phyloP scores from a whole-genome alignment of 2,113 vertebrate species.

The Calidris pugnax region DNA sequence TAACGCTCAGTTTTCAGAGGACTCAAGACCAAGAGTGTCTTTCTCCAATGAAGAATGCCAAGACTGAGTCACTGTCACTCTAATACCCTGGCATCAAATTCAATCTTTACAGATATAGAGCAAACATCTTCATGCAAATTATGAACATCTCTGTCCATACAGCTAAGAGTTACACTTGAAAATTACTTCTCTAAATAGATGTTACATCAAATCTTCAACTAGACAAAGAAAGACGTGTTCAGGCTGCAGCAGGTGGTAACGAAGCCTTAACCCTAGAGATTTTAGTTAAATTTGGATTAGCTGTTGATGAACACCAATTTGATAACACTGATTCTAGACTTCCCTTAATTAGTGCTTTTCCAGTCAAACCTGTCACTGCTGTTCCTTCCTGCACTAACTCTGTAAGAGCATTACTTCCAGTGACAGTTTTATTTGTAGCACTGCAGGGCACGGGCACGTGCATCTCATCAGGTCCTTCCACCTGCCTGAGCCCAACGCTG shows the following conservation, averaged over 20 bases:
- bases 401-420: background rate
- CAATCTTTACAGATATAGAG: background rate
- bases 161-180: background rate
- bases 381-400: background rate
- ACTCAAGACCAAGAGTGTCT: background rate
- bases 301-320: background rate
- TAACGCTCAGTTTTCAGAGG: background rate
- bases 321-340: background rate
- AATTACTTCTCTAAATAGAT: slow-evolving; percentile 23
- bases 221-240: background rate
- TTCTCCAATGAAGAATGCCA: background rate
- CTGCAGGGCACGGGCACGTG: fast-evolving
- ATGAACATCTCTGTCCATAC: background rate
- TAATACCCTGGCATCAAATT: background rate
- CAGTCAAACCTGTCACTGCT: background rate
- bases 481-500: background rate
- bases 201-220: background rate
- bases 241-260: background rate
- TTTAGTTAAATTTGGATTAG: background rate
- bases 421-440: background rate
- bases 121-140: slow-evolving; percentile 4
- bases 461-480: background rate
- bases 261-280: background rate
- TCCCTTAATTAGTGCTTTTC: background rate
- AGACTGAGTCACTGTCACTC: background rate